A percentile compares a stretch with the other conserved stretches of the same genome.
Conservation (phyloP, 2,113 vertebrate genomes). For the Protobothrops mucrosquamatus region DNA sequence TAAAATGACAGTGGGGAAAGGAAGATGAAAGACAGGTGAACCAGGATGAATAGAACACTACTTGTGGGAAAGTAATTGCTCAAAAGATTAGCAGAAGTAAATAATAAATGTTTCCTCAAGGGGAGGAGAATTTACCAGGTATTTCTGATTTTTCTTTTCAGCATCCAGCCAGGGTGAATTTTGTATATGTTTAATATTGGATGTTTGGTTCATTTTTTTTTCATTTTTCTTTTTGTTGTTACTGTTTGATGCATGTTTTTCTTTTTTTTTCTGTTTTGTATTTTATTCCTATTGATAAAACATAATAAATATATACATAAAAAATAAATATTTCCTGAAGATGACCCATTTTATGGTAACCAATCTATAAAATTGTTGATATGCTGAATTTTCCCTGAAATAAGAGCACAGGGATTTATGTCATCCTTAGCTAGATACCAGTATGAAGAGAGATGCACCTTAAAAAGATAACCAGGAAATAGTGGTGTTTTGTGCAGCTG, state of each 20-base stretch:
- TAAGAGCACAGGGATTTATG: not conserved
- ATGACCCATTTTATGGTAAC: not conserved
- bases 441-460: not conserved
- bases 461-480: not conserved
- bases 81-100: not conserved
- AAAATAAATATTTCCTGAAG: not conserved
- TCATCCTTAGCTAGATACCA: not conserved
- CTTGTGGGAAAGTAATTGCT: not conserved
- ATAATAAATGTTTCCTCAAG: not conserved
- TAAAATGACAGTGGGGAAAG: not conserved
- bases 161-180: not conserved
- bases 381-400: not conserved
- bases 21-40: not conserved
- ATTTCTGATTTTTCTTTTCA: not conserved
- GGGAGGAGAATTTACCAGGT: not conserved
- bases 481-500: not conserved
- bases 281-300: too few species aligned
- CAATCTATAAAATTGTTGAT: not conserved
- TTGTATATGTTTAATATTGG: too few species aligned
- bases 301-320: too few species aligned
- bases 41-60: not conserved
- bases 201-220: too few species aligned
- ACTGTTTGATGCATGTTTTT: too few species aligned
- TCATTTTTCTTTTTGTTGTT: too few species aligned
- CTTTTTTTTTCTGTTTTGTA: too few species aligned